These are phyloP conservation scores for Lophura nycthemera DNA, from an alignment of 2,113 vertebrate species.

Conservation along the genomic window DNA sequence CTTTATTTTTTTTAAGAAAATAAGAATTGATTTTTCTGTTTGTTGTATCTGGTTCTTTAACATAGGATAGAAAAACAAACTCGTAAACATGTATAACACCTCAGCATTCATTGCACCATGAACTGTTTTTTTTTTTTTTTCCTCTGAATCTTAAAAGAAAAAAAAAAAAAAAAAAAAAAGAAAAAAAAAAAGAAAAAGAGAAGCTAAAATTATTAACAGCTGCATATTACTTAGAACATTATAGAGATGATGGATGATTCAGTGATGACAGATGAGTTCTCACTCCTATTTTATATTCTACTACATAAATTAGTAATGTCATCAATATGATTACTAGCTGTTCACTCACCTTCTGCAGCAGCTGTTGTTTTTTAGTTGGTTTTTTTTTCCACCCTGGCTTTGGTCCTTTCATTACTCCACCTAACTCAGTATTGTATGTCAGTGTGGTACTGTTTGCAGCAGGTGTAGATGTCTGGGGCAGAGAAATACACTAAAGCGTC, in stretches of 20 bases:
- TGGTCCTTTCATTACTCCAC: not conserved
- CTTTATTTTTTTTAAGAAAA: not conserved
- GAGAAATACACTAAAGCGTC: not conserved
- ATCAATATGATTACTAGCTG: constrained; percentile 56
- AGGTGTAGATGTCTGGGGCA: not conserved
- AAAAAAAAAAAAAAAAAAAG: no score
- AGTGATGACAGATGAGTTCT: constrained; percentile 50
- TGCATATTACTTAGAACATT: not conserved
- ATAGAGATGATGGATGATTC: constrained; percentile 18
- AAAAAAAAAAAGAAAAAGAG: not conserved
- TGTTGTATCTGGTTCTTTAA: not conserved
- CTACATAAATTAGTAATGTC: constrained; percentile 54
- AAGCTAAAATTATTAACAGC: constrained; percentile 11
- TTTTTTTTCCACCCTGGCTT: not conserved
- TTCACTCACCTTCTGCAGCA: constrained; percentile 39
- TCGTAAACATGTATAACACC: not conserved
- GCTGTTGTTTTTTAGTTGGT: no score
- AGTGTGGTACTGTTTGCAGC: not conserved
- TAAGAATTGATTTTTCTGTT: not conserved
- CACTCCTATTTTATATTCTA: constrained; percentile 42
- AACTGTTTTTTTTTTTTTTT: not conserved
- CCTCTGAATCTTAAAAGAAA: not conserved
- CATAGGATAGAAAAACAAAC: not conserved
- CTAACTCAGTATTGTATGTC: not conserved
- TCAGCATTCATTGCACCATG: rapidly evolving